Evolutionary conservation across 1,140 invertebrate genomes (phyloP), one percentile per base, ranked within the genome.

Genomic region (Drosophila neocordata): DNA sequence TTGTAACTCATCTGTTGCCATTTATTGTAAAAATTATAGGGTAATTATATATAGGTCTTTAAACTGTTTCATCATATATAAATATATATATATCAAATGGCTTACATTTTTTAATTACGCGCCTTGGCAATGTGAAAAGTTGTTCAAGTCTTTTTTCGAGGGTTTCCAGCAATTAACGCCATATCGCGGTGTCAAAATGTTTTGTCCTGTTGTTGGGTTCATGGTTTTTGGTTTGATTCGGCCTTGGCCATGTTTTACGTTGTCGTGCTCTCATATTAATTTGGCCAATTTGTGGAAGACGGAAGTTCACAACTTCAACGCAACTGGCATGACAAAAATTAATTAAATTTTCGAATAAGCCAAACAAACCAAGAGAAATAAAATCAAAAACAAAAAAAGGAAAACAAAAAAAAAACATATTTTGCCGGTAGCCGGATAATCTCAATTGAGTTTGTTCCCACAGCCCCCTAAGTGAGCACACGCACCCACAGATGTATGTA

Each of bases 161-260:
- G 65, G 69, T 75, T 75, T 87, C 52, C 73, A 64, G 78, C 82
- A 81, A 85, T 85, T 85, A 85, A 87, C 81, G 77, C 66, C 69
- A 64, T 66, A 62, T 80, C 72, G 70, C 53, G 52, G 51, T 75
- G 44, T 62, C 65, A 51, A 48, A 68, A 66, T 71, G 57, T 81
- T 67, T 69, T 57, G 71, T 67, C 69, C 69, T 65, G 73, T 73
- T 65, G 20, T n/a, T 55, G 63, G 44, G 60, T 31, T 31, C 27
- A 31, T 6, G 27, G 8, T 38, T 48, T 72, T 53, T 44, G 34
- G 11, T 24, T 55, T 44, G 38, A 12, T 35, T 52, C 27, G 65
- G 65, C 75, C 68, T 84, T 77, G 73, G 37, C 66, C 65, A 59
- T 64, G 15, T 48, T 48, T 48, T 18, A 31, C 41, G 41, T 11